These are phyloP conservation scores for Psilopsiagon aurifrons DNA, from an alignment of 2,113 vertebrate genomes.

Conservation along the genomic window DNA sequence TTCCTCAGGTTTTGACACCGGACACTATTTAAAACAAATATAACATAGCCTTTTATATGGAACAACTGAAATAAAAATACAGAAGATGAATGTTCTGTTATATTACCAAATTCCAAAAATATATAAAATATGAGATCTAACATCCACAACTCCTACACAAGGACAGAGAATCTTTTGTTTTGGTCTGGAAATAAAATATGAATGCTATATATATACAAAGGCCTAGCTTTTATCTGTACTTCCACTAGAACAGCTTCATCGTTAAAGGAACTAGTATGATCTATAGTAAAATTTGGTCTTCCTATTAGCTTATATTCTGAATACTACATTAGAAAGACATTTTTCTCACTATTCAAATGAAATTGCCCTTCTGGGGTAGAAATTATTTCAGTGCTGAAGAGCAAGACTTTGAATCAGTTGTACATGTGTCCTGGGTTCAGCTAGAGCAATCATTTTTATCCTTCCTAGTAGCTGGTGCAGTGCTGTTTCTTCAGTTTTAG, in stretches of 20 bases:
- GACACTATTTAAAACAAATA: not conserved
- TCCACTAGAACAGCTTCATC: not conserved
- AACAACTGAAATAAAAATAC: not conserved
- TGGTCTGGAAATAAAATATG: not conserved
- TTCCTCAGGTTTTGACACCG: not conserved
- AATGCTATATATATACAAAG: not conserved
- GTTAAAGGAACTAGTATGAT: not conserved
- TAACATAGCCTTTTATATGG: not conserved
- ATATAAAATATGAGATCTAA: not conserved
- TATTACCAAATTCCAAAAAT: not conserved
- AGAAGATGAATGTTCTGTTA: not conserved
- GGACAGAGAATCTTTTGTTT: not conserved
- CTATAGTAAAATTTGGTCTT: not conserved
- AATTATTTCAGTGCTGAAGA: not conserved
- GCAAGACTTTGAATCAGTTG: not conserved
- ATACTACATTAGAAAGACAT: not conserved
- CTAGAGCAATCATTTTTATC: not conserved
- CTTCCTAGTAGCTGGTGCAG: not conserved
- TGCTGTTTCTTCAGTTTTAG: not conserved
- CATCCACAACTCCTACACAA: not conserved
- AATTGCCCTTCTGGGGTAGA: not conserved
- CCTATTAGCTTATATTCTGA: not conserved
- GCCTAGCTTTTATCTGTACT: not conserved
- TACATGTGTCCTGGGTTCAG: not conserved
- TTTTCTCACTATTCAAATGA: not conserved